Conservation (phyloP, 2,113 vertebrate species). For the Glaucidium brasilianum region DNA sequence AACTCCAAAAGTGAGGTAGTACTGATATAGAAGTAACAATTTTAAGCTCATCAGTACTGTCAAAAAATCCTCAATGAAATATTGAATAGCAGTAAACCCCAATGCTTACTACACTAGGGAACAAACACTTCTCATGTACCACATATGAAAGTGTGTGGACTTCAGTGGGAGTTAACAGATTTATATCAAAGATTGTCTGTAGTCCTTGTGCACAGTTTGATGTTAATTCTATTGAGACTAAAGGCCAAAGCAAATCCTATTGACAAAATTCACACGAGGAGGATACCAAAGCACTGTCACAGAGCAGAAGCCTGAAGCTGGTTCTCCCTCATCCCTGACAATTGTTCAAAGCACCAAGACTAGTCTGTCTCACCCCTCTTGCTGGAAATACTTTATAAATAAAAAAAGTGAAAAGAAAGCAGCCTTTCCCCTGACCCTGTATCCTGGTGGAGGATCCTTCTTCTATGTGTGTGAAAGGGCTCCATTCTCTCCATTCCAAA, state of each 20-base stretch:
- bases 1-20: not conserved
- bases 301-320: not conserved
- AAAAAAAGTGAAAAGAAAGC: not conserved
- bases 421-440: not conserved
- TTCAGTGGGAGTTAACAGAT: not conserved
- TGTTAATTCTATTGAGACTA: not conserved
- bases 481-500: not conserved
- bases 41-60: not conserved
- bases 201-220: not conserved
- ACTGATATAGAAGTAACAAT: not conserved
- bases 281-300: not conserved
- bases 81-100: not conserved
- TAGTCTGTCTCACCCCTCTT: not conserved
- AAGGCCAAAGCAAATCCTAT: not conserved
- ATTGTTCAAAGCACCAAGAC: not conserved
- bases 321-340: not conserved
- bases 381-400: not conserved
- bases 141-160: not conserved
- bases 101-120: not conserved
- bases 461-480: not conserved
- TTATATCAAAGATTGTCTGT: not conserved
- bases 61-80: not conserved
- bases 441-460: not conserved
- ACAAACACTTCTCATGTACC: not conserved
- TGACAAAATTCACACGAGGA: not conserved